Base-by-base conservation (phyloP, 2,113 vertebrate genomes). In the Morone chrysops region DNA sequence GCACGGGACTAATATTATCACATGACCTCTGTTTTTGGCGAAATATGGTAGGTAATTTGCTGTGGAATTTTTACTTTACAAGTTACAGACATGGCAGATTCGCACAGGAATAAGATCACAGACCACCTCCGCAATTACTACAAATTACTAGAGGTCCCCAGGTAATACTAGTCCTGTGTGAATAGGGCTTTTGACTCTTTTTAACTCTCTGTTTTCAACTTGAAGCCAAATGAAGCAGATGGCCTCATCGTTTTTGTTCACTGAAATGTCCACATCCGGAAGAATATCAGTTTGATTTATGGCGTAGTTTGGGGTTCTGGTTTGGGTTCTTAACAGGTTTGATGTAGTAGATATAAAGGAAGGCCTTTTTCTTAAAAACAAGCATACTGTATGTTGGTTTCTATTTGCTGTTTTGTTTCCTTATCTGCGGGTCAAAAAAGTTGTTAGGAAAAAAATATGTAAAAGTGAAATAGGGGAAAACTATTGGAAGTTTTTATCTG, bases 211-310 rank as follows among this genome's bases (percentile, higher is more conserved):
- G 14, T 65, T 63, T 65, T 78, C 20, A 75, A 50, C 17, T 31
- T 61, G 20, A 50, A 82, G 56, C 72, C 79, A 75, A 72, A 38
- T 67, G 7, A 71, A 78, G 53, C 75, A 91, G 83, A 69, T 84
- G 69, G 78, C 40, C 63, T 81, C 41, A 16, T 67, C 14, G 40
- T 63, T 80, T 83, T 71, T 81, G 36, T 36, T 72, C 47, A 73
- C 40, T 20, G 40, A 80, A 40, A 59, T 6, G 7, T 69, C 63
- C 50, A 7, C 0, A n/a, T 81, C 36, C 65, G 72, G 57, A 48
- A 71, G n/a, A 65, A 43, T 6, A 38, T 54, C 8, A 38, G 16
- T 63, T 78, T 71, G 72, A 82, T 71, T 80, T 79, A 80, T 70
- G 25, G 50, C 0, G 0, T 8, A 8, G 22, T 80, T 17, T 66